Percentiles rank a stretch among this genome's conserved stretches.
Evolutionary conservation across 2,113 vertebrate species (phyloP).

Genomic region (Scytalopus superciliaris): DNA sequence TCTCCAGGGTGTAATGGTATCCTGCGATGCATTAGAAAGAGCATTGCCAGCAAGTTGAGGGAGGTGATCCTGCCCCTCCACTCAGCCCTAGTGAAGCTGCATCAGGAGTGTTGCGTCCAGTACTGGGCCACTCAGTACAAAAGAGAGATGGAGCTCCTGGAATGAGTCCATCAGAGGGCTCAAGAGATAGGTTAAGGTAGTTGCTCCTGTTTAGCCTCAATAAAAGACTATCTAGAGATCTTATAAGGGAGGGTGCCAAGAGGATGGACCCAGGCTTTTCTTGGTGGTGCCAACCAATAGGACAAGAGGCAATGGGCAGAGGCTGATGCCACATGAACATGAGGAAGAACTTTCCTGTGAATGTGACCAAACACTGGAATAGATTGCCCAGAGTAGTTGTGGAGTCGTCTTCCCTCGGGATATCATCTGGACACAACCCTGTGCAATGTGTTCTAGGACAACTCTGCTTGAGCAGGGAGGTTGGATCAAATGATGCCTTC

Average conservation of each 20-base stretch:
- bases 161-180: neutral
- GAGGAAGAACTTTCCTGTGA: neutral
- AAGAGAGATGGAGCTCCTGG: neutral
- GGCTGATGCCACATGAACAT: neutral
- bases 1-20: neutral
- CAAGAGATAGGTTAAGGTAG: accelerated
- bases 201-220: neutral
- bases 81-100: neutral
- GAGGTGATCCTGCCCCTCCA: neutral
- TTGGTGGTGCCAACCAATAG: neutral
- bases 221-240: neutral
- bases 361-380: neutral
- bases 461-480: neutral
- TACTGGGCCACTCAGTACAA: neutral
- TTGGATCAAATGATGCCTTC: neutral
- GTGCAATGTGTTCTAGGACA: neutral
- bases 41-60: neutral
- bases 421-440: neutral
- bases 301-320: neutral
- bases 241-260: neutral
- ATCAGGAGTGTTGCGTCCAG: neutral
- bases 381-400: neutral
- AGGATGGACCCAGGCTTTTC: neutral
- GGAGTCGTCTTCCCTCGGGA: neutral
- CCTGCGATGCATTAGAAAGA: neutral